Base-by-base conservation (phyloP, 2,113 vertebrate genomes). In the Halichoerus grypus region DNA sequence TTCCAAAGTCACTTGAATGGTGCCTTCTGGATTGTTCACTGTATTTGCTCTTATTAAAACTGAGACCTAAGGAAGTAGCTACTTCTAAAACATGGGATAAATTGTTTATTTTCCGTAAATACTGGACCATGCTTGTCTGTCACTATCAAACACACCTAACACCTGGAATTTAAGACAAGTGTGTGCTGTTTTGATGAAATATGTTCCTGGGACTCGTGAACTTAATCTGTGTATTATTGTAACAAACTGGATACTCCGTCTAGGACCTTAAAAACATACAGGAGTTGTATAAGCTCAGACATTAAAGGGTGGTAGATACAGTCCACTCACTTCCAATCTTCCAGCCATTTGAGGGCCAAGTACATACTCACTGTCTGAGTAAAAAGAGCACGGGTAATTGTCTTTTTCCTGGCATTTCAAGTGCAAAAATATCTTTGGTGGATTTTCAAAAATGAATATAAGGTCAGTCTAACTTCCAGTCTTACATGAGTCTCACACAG, bases 161-260 rank as follows among this genome's bases (percentile, higher is more conserved):
- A 96, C 80, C 95, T 98, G 94, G 97, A 97, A 96, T 91, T 97
- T 94, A 97, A 97, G 95, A 96, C 95, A 97, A 97, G 77, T 97
- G 86, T 98, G 83, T 97, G 71, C 57, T 77, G 69, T 93, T 98
- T 89, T 90, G 93, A 96, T 95, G 96, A 97, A 96, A 28, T 98
- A 93, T 82, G 71, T 97, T 96, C 59, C 49, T 92, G 63, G 49
- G 80, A 46, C 80, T 84, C 76, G 95, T 92, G 84, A 98, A 94
- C 55, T 92, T 96, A 85, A 97, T 97, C 69, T 97, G 92, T 97
- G 72, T 97, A 94, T 96, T 97, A 96, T 94, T 97, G 55, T 97
- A 97, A 97, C 94, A 97, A 95, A 97, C 71, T 97, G 93, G 92
- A 97, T 97, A 96, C 84, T 93, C 90, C 82, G 10, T 82, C n/a